Evolutionary conservation across 2,113 vertebrate species (phyloP).

Genomic region (Callipepla californica): DNA sequence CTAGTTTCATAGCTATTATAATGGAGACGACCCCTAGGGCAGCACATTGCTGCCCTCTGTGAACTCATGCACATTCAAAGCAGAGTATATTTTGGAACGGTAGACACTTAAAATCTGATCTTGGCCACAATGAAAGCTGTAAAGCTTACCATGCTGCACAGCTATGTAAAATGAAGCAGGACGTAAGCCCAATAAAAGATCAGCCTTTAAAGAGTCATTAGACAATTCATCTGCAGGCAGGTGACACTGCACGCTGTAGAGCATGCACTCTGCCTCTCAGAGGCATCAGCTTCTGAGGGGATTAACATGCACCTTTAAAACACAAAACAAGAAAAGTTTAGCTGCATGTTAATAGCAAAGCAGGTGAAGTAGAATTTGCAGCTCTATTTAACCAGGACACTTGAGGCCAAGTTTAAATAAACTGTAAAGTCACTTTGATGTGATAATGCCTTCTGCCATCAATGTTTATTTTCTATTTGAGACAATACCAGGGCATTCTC

Average conservation of each 20-base stretch:
- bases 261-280: not conserved
- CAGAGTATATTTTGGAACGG: not conserved
- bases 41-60: slow-evolving; percentile 36
- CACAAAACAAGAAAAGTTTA: not conserved
- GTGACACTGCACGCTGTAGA: not conserved
- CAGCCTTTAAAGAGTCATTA: not conserved
- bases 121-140: not conserved
- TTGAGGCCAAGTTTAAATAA: not conserved
- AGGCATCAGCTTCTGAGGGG: not conserved
- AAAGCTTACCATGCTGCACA: not conserved
- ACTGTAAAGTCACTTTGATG: not conserved
- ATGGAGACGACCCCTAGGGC: slow-evolving; percentile 39
- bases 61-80: not conserved
- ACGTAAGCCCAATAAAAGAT: not conserved
- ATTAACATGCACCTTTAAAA: not conserved
- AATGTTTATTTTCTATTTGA: slow-evolving; percentile 30
- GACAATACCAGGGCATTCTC: slow-evolving; percentile 27
- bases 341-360: not conserved
- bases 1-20: slow-evolving; percentile 46
- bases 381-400: not conserved
- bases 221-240: not conserved
- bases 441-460: not conserved
- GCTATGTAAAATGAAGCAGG: not conserved
- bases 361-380: not conserved
- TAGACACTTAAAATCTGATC: not conserved